phyloP scores from a whole-genome alignment of 2,888 invertebrate genomes.

The Strigamia transsilvanica region DNA sequence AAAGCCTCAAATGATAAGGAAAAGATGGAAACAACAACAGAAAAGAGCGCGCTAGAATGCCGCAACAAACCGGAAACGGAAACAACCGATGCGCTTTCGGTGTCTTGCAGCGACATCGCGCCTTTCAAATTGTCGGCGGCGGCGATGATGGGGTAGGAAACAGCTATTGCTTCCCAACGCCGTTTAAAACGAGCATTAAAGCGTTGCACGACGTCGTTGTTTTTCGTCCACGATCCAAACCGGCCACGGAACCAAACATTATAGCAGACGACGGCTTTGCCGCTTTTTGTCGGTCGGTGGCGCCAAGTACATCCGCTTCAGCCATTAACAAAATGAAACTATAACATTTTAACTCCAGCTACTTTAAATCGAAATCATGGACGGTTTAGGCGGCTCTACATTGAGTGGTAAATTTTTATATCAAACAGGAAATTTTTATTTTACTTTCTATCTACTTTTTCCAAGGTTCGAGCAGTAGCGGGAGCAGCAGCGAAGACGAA shows the following conservation, averaged over 20 bases:
- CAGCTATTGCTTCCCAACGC: no score
- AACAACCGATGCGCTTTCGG: no score
- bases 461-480: neutral
- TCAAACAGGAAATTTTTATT: neutral
- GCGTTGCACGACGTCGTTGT: neutral
- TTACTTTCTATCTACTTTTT: neutral
- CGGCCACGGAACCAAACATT: neutral
- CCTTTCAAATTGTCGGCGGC: no score
- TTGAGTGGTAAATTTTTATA: neutral
- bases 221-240: neutral
- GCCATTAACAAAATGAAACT: neutral
- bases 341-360: neutral
- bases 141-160: no score
- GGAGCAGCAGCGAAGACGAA: neutral
- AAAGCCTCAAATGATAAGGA: no score
- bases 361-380: neutral
- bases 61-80: no score
- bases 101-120: no score
- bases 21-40: no score
- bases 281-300: neutral
- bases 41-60: no score
- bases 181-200: no score
- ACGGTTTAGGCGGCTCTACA: neutral
- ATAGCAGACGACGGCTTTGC: neutral
- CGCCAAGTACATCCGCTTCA: neutral